A percentile compares a stretch with the other conserved stretches of the same genome.
These are phyloP conservation scores for Manduca sexta DNA, from an alignment of 1,140 invertebrate species.

Conservation along the genomic window DNA sequence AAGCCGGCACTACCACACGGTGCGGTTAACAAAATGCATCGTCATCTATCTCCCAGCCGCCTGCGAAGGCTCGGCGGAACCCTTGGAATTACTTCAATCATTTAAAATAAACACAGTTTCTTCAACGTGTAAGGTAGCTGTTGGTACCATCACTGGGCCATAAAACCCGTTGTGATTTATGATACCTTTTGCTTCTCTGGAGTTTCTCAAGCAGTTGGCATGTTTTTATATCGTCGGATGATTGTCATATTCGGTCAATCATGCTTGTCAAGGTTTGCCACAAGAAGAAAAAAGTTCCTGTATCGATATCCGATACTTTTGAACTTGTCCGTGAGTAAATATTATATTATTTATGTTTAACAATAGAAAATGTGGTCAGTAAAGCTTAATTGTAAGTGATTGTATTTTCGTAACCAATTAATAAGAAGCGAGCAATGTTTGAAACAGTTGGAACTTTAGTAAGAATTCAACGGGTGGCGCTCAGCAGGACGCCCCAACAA, in stretches of 20 bases:
- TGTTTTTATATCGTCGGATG: no score
- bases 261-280: no score
- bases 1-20: constrained; percentile 16
- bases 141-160: constrained; percentile 26
- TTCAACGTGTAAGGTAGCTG: constrained; percentile 36
- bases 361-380: neutral
- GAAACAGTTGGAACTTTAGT: constrained; percentile 62
- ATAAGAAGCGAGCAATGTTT: constrained; percentile 65
- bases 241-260: no score
- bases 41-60: constrained; percentile 43
- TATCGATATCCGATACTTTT: no score
- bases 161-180: constrained; percentile 45
- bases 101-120: constrained; percentile 56
- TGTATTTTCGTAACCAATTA: constrained; percentile 52
- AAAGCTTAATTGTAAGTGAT: constrained; percentile 39
- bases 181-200: constrained; percentile 22
- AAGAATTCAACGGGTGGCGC: constrained; percentile 56
- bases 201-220: neutral
- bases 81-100: constrained; percentile 41
- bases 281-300: no score
- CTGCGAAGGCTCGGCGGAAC: constrained; percentile 16
- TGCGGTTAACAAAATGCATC: constrained; percentile 39
- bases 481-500: constrained; percentile 64
- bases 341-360: no score
- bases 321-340: no score